Evolutionary conservation across 2,113 vertebrate genomes (phyloP), one percentile per base, ranked within the genome.

Genomic region (Spermophilus dauricus): DNA sequence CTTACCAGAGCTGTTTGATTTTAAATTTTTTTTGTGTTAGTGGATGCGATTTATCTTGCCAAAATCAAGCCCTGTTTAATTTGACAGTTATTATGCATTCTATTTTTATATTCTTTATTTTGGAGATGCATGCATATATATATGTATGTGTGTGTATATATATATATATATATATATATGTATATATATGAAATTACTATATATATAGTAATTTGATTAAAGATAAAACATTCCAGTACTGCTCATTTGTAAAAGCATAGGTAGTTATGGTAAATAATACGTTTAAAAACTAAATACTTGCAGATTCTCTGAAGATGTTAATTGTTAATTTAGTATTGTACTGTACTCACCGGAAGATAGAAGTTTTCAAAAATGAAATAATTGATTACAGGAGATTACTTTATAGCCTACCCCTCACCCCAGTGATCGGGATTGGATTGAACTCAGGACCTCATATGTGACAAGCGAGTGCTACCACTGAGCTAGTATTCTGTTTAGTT

Each of bases 221-320:
- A 4, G 78, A n/a, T 69, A 37, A 85, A 72, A 22, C 32, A 67
- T 91, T 76, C 5, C 87, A 67, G 42, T 75, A 80, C 45, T 86
- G 65, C 81, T 48, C 0, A 82, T 94, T 70, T 61, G 17, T 94
- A 34, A 82, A 67, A 94, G 32, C 32, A 75, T n/a, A 20, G 51
- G 7, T 81, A 80, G 11, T 24, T 61, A 61, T 53, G 34, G 48
- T 78, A 51, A 42, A 34, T 51, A 89, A 42, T 72, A 73, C 32
- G 73, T 67, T 83, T 96, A 67, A 58, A 91, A 67, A 84, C 32
- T 34, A 53, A 90, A 65, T 90, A 73, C 32, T n/a, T 92, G 30
- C 42, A 84, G 72, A 73, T 65, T 84, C 30, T 70, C 16, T 84
- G 20, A 87, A 65, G 22, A 61, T 37, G 39, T 20, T 72, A 85